Evolutionary conservation across 1,140 invertebrate genomes (phyloP), one percentile per base, ranked within the genome.

Genomic region (Cardiocondyla obscurior): DNA sequence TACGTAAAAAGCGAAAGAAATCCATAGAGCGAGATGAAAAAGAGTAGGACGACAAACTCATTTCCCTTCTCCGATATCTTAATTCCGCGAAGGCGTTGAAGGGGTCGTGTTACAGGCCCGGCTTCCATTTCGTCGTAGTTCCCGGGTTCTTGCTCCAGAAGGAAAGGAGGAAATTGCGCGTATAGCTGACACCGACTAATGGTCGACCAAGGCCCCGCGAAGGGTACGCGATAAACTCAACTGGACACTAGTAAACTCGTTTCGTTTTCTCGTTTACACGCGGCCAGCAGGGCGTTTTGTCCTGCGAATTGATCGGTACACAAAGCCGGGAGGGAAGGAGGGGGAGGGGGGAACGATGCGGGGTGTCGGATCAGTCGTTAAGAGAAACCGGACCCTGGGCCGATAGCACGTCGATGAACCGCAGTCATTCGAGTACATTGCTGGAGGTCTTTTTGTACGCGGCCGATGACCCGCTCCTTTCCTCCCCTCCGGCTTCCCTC

Each of bases 151-250:
- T 90, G 86, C 82, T 83, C 89, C 84, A 86, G 84, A 90, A 87
- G 87, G 83, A 84, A 81, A 85, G 82, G 58, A 84, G 77, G 84
- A 90, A 83, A 87, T 85, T 83, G 87, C 89, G 90, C 88, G 87
- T 87, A n/a, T n/a, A 91, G 85, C 91, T 93, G 91, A 92, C 91
- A 91, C 88, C 91, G 89, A 92, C 90, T 92, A 92, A 92, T 91
- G 91, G 88, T 85, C 85, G 76, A 79, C 84, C 67, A 16, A 25
- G 57, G 62, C 22, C 79, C 76, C 83, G 70, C 87, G 83, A 86
- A 88, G 83, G 62, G 33, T 82, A 74, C 81, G 82, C 82, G 86
- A 90, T 90, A 90, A 91, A 88, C 79, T 81, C 44, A 64, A 73
- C 77, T 55, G 84, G 88, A 88, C 90, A 83, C 73, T 85, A 84